Base-by-base conservation (phyloP, 1,140 invertebrate genomes). In the Choristoneura fumiferana region DNA sequence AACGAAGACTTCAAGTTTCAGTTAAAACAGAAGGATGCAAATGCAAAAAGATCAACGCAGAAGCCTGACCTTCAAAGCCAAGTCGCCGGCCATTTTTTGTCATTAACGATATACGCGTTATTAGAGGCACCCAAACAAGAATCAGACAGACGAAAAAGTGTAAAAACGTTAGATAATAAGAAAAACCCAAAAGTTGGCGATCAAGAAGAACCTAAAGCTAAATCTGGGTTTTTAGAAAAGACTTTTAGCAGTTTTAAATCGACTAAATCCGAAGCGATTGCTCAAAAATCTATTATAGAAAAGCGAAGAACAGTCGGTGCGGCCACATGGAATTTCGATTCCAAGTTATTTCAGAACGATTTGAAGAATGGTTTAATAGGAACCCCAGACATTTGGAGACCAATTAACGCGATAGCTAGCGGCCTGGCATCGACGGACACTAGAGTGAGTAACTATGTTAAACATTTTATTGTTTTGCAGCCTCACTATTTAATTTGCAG, bases 311-410 rank as follows among this genome's bases (percentile, higher is more conserved):
- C 92, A 0, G 83, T 94, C 57, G 94, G 94, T 0, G 93, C 93
- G 0, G 93, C 94, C 3, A 94, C 94, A 4, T 94, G 94, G 76
- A 92, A 93, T 64, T 90, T 95, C 53, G 94, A 95, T 63, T 84
- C 91, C 2, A 93, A 93, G 66, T 90, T 93, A 55, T 95, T 95
- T 61, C 91, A 90, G 13, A 91, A 91, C 39, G 93, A 93, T 78
- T 80, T 92, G 39, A 89, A 89, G 39, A 93, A 92, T 68, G 89
- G 91, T 35, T 86, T 92, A 38, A 92, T 93, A 49, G 91, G 92
- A 2, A 95, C 94, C n/a, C 94, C 94, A 8, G 94, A 95, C 75
- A 91, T 95, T 69, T 95, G 94, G 94, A 91, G 93, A 69, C 92
- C 92, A 12, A 89, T 95, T 38, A 93, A 93, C 84, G 92, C 93